Evolutionary conservation across 1,140 invertebrate genomes (phyloP).

Genomic region (Magallana ariakensis): DNA sequence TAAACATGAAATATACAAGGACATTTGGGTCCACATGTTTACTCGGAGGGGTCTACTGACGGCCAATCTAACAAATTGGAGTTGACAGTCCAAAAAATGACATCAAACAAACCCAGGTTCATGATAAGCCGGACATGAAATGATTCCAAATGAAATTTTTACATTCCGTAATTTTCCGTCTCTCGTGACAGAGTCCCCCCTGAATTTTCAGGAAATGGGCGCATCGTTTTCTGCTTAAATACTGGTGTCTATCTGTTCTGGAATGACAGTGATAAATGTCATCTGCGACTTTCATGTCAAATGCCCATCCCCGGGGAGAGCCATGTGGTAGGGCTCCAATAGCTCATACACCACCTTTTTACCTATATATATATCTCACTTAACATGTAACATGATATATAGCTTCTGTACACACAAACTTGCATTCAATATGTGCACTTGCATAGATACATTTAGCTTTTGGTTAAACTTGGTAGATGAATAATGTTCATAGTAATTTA

Average conservation of each 20-base stretch:
- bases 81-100: conserved; percentile 34
- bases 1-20: conserved; percentile 25
- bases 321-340: not conserved
- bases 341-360: not conserved
- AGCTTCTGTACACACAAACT: no score
- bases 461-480: no score
- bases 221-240: not conserved
- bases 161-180: conserved; percentile 6
- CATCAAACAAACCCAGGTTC: conserved; percentile 5
- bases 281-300: not conserved
- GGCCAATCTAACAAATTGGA: conserved; percentile 31
- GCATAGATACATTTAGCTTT: no score
- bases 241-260: not conserved
- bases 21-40: conserved; percentile 24
- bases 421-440: no score
- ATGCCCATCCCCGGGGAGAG: not conserved
- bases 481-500: no score
- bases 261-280: conserved; percentile 34
- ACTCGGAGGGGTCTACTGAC: not conserved
- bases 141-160: conserved; percentile 20
- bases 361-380: no score
- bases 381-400: no score
- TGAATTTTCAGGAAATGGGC: conserved; percentile 30
- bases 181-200: not conserved
- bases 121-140: conserved; percentile 29